Base-by-base conservation (phyloP, 2,113 vertebrate species). In the Syrrhaptes paradoxus region DNA sequence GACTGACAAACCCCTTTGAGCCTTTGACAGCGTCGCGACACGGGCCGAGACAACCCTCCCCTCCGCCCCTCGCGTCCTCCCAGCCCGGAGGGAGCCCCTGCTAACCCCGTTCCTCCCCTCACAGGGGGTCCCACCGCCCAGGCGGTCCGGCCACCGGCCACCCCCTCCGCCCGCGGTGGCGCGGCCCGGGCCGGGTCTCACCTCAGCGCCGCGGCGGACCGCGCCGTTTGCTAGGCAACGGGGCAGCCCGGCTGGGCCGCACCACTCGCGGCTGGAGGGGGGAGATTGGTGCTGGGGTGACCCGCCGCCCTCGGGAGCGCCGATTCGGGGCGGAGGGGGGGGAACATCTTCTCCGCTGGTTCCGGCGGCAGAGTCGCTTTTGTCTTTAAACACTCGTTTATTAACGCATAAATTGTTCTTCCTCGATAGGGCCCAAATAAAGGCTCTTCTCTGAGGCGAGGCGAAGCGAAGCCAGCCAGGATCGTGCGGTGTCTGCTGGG, bases 401-500 rank as follows among this genome's bases (percentile, higher is more conserved):
- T 52, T 46, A 19, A n/a, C 24, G 24, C 11, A 20, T 13, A 28
- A 36, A 17, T 70, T 26, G 25, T 4, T 49, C 8, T 32, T 57
- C 31, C 12, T 34, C 34, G 14, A 3, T 4, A 18, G 34, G 46
- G 74, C 46, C 59, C 52, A 34, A 10, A 26, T 10, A 16, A 45
- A 52, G 11, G 16, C 12, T 51, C 17, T 31, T 36, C 36, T 25
- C 36, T 29, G 58, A 66, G 38, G 38, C 11, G 38, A 38, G 45
- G 32, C 1, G 4, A 17, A 1, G 1, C 2, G 7, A 45, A 36
- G 57, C 22, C 36, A 13, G 12, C 15, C 2, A 3, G n/a, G 20
- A 7, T 21, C 2, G 1, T 9, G 12, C 14, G 3, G 25, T 25
- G 31, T 7, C 45, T 2, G 1, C 52, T 1, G 0, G 21, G 38